A percentile compares a stretch with the other conserved stretches of the same genome.
Conservation (phyloP, 2,888 invertebrate genomes). For the Ferrisia virgata region DNA sequence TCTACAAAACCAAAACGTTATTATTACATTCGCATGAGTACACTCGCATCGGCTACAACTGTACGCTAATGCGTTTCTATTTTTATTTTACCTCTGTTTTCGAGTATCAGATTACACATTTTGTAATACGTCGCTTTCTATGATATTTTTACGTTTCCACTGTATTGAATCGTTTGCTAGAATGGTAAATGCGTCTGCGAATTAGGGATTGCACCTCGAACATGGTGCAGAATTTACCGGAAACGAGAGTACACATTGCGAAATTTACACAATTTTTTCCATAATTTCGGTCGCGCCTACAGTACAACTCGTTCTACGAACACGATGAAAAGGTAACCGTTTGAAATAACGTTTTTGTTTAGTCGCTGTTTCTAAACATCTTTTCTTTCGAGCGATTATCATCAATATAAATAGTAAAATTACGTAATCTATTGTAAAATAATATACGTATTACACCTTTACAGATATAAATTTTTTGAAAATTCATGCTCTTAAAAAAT, state of each 20-base stretch:
- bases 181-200: not conserved
- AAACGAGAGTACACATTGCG: not conserved
- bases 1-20: conserved; percentile 38
- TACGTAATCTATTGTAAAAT: not conserved
- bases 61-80: conserved; percentile 35
- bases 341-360: not conserved
- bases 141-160: conserved; percentile 28
- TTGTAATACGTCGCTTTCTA: conserved; percentile 16
- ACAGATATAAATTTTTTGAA: too few relatives aligned
- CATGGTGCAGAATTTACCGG: not conserved
- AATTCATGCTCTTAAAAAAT: too few relatives aligned
- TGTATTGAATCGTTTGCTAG: not conserved
- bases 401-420: not conserved
- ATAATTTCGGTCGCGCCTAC: not conserved
- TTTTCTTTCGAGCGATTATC: not conserved
- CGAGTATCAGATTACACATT: conserved; percentile 40
- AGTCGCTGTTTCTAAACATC: not conserved
- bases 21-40: conserved; percentile 41
- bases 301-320: not conserved
- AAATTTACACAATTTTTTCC: not conserved
- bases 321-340: not conserved
- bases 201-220: not conserved
- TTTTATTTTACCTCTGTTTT: conserved; percentile 27
- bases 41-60: not conserved
- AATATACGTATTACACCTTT: not conserved